Evolutionary conservation across 2,797 vertebrate genomes (phyloP).

Genomic region (Sphaeramia orbicularis): DNA sequence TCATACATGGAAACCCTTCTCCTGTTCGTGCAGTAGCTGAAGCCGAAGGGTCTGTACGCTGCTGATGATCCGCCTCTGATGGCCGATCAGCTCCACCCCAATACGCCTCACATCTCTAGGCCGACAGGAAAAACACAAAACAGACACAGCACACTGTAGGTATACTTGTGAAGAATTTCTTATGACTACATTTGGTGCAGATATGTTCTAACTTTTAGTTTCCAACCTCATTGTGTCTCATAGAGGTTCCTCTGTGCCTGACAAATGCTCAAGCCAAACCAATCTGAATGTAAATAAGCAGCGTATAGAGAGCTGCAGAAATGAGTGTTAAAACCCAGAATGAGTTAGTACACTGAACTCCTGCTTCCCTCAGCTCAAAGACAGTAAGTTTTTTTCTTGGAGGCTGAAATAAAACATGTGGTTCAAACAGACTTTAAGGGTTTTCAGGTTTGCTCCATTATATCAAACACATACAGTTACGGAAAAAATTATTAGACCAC

Average conservation of each 20-base stretch:
- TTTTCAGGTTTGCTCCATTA: no score
- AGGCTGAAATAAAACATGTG: no score
- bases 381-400: no score
- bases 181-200: neutral
- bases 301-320: no score
- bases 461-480: no score
- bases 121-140: conserved; percentile 55
- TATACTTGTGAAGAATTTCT: conserved; percentile 6
- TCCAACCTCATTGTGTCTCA: neutral
- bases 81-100: conserved; percentile 87
- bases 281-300: no score
- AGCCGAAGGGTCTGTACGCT: conserved; percentile 97
- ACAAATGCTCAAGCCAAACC: neutral
- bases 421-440: no score
- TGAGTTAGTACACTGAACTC: no score
- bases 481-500: no score
- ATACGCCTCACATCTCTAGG: conserved; percentile 87
- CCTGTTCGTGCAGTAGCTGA: conserved; percentile 96
- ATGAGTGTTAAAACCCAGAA: no score
- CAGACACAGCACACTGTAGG: conserved; percentile 31
- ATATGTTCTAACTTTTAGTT: neutral
- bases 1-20: conserved; percentile 92
- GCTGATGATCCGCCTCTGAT: conserved; percentile 98
- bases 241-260: neutral
- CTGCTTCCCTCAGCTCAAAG: no score